Base-by-base conservation (phyloP, 2,113 vertebrate genomes). In the Scophthalmus maximus region DNA sequence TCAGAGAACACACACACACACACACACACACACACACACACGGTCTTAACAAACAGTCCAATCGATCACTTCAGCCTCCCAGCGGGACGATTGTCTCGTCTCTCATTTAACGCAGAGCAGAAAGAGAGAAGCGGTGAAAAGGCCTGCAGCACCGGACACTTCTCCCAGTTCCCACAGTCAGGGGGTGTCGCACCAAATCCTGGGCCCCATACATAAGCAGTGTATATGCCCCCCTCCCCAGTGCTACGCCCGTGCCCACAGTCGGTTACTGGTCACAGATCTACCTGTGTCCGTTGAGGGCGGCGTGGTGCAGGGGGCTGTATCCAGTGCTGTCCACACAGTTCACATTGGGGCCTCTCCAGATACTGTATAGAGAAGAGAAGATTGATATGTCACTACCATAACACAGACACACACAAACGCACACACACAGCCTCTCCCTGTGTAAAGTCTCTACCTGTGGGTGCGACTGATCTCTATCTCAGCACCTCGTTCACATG, bases 291-390 rank as follows among this genome's bases (percentile, higher is more conserved):
- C 97, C 98, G 9, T 99, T 99, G 22, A 99, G 55, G 75, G 98
- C 96, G 12, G 98, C 96, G 17, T 99, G 98, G 88, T 99, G 97
- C 64, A 99, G 94, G 2, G 98, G 98, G 1, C 97, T 97, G 79
- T 99, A 99, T 85, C 98, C 98, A 70, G 97, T 98, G 81, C 94
- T 97, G 93, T 99, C 98, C 73, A 97, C 96, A 64, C 98, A 99
- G 88, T 98, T 99, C 94, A 99, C 97, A 70, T 98, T 99, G 9
- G 98, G 97, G 61, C 97, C 97, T 87, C 98, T 96, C 98, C 98
- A 99, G 90, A 98, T 98, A 84, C 97, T 98, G 92, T 18, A 6
- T 70, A 72, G 66, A 73, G 14, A 0, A 86, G 58, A 92, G 65
- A 89, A 27, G 62, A 83, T 27, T 44, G 62, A 86, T 79, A 82